These are phyloP conservation scores for Hoplodrina ambigua DNA, from an alignment of 2,888 invertebrate species.

Conservation along the genomic window DNA sequence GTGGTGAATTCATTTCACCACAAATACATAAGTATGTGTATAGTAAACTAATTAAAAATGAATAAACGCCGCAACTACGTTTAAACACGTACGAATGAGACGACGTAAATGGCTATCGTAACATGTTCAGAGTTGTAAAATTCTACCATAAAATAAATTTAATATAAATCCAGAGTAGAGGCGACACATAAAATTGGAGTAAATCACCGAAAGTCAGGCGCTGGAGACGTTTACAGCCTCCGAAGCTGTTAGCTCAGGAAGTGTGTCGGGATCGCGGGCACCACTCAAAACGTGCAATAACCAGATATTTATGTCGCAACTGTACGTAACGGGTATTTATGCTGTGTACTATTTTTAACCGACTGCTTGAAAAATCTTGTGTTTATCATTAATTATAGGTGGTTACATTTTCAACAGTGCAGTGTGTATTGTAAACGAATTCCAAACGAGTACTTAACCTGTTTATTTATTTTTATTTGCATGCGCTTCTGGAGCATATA, in stretches of 20 bases:
- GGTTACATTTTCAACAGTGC: constrained; percentile 17
- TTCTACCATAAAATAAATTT: constrained; percentile 87
- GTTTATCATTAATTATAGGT: not conserved
- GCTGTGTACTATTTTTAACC: constrained; percentile 46
- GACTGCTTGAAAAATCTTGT: not conserved
- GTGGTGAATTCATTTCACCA: not conserved
- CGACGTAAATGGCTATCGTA: constrained; percentile 77
- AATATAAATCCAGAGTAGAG: constrained; percentile 86
- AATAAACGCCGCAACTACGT: constrained; percentile 61
- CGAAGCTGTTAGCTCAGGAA: constrained; percentile 86
- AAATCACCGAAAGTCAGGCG: constrained; percentile 89
- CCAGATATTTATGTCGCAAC: constrained; percentile 78
- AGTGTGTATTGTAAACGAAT: constrained; percentile 16
- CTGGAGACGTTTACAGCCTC: constrained; percentile 88
- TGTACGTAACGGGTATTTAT: constrained; percentile 69
- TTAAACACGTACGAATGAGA: constrained; percentile 70
- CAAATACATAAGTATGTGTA: not conserved
- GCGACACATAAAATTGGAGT: constrained; percentile 89
- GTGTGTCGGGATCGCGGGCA: constrained; percentile 74
- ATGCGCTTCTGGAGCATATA: constrained; percentile 35
- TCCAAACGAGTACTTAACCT: not conserved
- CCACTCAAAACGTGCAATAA: constrained; percentile 81
- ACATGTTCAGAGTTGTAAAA: constrained; percentile 86
- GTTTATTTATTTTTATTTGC: constrained; percentile 27
- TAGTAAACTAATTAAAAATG: constrained; percentile 50